A percentile compares a stretch with the other conserved stretches of the same genome.
phyloP scores from a whole-genome alignment of 2,888 invertebrate genomes.

The Xylota sylvarum region DNA sequence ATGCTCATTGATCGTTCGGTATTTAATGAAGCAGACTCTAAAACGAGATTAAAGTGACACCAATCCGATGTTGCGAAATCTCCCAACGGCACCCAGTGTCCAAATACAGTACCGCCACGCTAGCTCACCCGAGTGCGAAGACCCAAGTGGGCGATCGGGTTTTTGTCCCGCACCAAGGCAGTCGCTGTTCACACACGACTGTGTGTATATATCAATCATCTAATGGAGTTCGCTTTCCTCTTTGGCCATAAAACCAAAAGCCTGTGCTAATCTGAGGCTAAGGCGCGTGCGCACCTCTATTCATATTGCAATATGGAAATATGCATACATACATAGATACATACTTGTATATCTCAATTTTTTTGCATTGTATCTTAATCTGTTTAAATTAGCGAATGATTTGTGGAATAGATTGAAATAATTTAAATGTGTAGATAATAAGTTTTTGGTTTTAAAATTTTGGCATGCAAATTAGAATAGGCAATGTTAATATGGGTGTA shows the following conservation, averaged over 20 bases:
- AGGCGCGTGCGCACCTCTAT: slow-evolving; percentile 32
- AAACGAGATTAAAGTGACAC: slow-evolving; percentile 73
- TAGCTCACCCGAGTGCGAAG: slow-evolving; percentile 23
- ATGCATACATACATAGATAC: too few relatives aligned
- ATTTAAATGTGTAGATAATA: slow-evolving; percentile 20
- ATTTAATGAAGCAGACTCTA: slow-evolving; percentile 49
- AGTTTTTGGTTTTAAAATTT: not conserved
- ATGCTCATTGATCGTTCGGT: slow-evolving; percentile 57
- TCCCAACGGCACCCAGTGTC: slow-evolving; percentile 31
- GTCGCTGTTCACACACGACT: not conserved
- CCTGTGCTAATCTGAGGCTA: slow-evolving; percentile 27
- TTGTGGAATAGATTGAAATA: slow-evolving; percentile 14
- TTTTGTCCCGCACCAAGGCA: slow-evolving; percentile 2
- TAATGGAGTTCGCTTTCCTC: slow-evolving; percentile 46
- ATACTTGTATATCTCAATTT: not conserved
- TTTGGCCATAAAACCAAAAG: slow-evolving; percentile 13
- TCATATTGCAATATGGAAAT: not conserved
- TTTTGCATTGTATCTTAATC: slow-evolving; percentile 30
- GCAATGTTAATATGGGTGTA: not conserved
- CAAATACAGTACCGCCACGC: slow-evolving; percentile 44
- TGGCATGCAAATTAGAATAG: slow-evolving; percentile 43
- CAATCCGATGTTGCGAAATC: slow-evolving; percentile 67
- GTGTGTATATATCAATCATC: slow-evolving; percentile 41
- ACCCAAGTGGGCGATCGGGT: slow-evolving; percentile 65
- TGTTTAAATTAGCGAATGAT: slow-evolving; percentile 34